Evolutionary conservation across 2,888 invertebrate genomes (phyloP).

Genomic region (Polietes domitor): DNA sequence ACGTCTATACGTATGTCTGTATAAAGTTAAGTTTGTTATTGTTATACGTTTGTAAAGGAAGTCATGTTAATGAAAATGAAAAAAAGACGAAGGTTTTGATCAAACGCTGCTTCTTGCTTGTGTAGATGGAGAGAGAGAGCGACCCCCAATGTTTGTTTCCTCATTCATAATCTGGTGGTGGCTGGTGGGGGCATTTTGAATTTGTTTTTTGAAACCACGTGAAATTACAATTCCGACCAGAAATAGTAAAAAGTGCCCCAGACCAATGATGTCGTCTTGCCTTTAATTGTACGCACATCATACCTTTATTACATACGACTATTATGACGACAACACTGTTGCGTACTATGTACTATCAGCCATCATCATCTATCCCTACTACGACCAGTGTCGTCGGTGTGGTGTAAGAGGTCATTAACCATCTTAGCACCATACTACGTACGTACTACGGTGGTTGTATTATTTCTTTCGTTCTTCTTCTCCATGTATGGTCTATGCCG

Average conservation of each 20-base stretch:
- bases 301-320: too few relatives aligned
- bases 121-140: too few relatives aligned
- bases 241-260: not conserved
- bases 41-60: not conserved
- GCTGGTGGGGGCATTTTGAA: not conserved
- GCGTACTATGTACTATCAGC: not conserved
- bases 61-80: constrained; percentile 5
- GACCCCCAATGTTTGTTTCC: not conserved
- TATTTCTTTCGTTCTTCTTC: constrained; percentile 2
- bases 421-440: constrained; percentile 9
- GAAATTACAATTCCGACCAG: not conserved
- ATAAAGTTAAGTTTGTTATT: not conserved
- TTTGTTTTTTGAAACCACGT: not conserved
- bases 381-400: not conserved
- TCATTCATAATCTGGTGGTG: not conserved
- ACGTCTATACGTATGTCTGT: not conserved
- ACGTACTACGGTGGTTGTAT: constrained; percentile 1
- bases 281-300: not conserved
- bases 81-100: not conserved
- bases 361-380: not conserved
- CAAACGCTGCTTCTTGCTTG: not conserved
- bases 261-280: not conserved
- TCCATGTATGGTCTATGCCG: not conserved
- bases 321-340: not conserved
- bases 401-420: constrained; percentile 37